Evolutionary conservation across 2,888 invertebrate species (phyloP).

Genomic region (Mimas tiliae): DNA sequence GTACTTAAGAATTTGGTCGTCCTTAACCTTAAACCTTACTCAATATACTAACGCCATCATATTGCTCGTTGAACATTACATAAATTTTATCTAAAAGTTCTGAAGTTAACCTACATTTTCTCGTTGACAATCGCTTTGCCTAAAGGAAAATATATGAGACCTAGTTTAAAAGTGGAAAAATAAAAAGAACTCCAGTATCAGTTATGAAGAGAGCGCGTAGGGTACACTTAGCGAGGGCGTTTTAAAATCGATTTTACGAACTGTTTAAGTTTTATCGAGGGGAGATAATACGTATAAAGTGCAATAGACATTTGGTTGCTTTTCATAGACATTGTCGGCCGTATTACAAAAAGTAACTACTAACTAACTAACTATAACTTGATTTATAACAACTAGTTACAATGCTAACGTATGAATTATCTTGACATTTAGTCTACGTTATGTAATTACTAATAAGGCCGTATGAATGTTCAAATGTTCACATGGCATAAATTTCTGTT

Average conservation of each 20-base stretch:
- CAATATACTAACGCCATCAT: too few species aligned
- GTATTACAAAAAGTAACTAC: not conserved
- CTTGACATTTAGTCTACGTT: too few species aligned
- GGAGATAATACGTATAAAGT: not conserved
- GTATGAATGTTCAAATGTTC: too few species aligned
- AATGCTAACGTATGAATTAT: too few species aligned
- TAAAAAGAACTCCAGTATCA: slow-evolving; percentile 9
- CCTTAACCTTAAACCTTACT: too few species aligned
- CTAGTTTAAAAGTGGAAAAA: slow-evolving; percentile 12
- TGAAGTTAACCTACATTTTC: slow-evolving; percentile 14
- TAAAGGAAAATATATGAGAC: slow-evolving; percentile 12
- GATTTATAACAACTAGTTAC: too few species aligned
- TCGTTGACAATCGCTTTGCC: not conserved
- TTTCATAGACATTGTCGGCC: not conserved
- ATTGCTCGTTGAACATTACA: too few species aligned
- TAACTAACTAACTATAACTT: too few species aligned
- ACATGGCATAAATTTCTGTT: too few species aligned
- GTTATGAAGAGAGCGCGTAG: slow-evolving; percentile 17
- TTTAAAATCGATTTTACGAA: slow-evolving; percentile 11
- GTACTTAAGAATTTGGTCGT: too few species aligned
- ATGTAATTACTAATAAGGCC: too few species aligned
- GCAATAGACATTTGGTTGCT: not conserved
- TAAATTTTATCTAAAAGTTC: not conserved
- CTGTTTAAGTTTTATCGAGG: slow-evolving; percentile 19
- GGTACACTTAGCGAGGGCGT: slow-evolving; percentile 20